phyloP scores from a whole-genome alignment of 1,140 invertebrate species.

The Hycleus phaleratus region DNA sequence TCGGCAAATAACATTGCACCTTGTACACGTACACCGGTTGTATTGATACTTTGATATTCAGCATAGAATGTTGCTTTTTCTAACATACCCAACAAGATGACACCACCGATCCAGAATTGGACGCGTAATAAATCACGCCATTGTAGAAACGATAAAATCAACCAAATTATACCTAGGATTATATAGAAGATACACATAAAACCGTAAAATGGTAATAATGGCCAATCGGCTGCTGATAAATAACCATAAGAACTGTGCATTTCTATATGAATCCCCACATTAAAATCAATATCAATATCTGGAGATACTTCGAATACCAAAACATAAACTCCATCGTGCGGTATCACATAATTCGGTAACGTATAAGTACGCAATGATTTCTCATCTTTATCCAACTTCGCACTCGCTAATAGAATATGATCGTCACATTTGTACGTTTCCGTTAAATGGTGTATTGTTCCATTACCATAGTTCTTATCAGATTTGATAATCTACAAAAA shows the following conservation, averaged over 20 bases:
- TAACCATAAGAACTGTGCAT: constrained; percentile 61
- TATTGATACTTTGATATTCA: constrained; percentile 75
- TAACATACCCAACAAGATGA: constrained; percentile 78
- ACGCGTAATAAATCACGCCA: constrained; percentile 88
- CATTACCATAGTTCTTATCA: background rate
- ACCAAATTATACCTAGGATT: constrained; percentile 73
- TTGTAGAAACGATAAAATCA: constrained; percentile 72
- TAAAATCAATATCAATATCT: constrained; percentile 36
- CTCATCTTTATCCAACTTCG: constrained; percentile 14
- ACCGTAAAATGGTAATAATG: constrained; percentile 75
- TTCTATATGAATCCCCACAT: constrained; percentile 51
- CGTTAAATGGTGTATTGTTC: background rate
- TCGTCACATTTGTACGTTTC: constrained; percentile 30
- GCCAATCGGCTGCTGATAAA: constrained; percentile 68
- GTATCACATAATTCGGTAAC: constrained; percentile 41
- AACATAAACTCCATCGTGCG: constrained; percentile 50
- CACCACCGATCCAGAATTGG: constrained; percentile 91
- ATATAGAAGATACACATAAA: constrained; percentile 85
- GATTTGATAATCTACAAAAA: constrained; percentile 16
- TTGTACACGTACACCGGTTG: constrained; percentile 59
- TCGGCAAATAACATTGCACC: constrained; percentile 74
- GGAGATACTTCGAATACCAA: constrained; percentile 38
- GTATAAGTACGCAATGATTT: constrained; percentile 13
- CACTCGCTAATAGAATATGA: constrained; percentile 30
- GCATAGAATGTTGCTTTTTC: constrained; percentile 85